A percentile compares a stretch with the other conserved stretches of the same genome.
phyloP scores from a whole-genome alignment of 2,888 invertebrate species.

The Cephus rjabovi region DNA sequence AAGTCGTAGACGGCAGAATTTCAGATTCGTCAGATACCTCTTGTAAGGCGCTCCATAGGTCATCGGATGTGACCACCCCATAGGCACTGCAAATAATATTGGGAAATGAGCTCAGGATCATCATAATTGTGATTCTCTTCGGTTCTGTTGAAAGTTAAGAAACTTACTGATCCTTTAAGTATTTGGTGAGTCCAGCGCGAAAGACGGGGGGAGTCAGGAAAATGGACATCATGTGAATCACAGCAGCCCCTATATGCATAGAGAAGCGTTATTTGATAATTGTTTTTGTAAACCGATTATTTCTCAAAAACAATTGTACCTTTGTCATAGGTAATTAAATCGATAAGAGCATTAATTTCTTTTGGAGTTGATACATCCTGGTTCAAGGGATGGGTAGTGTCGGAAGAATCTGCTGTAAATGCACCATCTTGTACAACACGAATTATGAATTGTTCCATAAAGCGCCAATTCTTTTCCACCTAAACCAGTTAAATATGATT shows the following conservation, averaged over 20 bases:
- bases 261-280: too few relatives aligned
- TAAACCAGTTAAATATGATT: slow-evolving; percentile 27
- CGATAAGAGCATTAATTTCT: slow-evolving; percentile 70
- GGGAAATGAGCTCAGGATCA: not conserved
- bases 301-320: slow-evolving; percentile 60
- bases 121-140: too few relatives aligned
- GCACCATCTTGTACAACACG: slow-evolving; percentile 66
- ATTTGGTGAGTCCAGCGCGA: slow-evolving; percentile 58
- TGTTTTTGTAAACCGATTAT: not conserved
- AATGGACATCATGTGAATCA: slow-evolving; percentile 71
- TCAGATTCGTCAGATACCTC: slow-evolving; percentile 13
- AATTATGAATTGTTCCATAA: slow-evolving; percentile 71
- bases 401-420: slow-evolving; percentile 62
- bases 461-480: slow-evolving; percentile 65
- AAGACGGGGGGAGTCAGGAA: slow-evolving; percentile 67
- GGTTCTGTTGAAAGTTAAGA: slow-evolving; percentile 8
- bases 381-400: slow-evolving; percentile 70
- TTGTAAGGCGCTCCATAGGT: slow-evolving; percentile 64
- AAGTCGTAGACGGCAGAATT: slow-evolving; percentile 52
- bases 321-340: slow-evolving; percentile 73
- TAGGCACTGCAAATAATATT: slow-evolving; percentile 24
- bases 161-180: slow-evolving; percentile 51
- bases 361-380: slow-evolving; percentile 68
- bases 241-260: slow-evolving; percentile 63
- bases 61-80: slow-evolving; percentile 66